phyloP scores from a whole-genome alignment of 2,888 invertebrate genomes.

The Ditylenchus weischeri region DNA sequence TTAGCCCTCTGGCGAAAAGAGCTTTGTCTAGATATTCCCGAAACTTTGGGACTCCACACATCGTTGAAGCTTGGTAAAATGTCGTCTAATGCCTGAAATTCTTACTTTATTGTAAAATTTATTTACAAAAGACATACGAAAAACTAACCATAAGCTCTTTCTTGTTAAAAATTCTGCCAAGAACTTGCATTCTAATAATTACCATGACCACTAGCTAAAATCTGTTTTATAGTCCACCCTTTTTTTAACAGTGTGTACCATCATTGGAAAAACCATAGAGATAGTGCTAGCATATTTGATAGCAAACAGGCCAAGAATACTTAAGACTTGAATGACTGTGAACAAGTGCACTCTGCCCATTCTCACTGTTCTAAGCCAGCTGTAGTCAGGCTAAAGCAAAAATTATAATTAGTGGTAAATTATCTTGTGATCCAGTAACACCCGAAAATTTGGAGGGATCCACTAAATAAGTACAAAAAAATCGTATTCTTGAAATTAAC shows the following conservation, averaged over 20 bases:
- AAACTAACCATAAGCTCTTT: conserved; percentile 26
- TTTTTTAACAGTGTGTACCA: conserved; percentile 33
- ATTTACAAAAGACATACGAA: background rate
- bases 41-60: conserved; percentile 29
- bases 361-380: conserved; percentile 51
- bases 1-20: background rate
- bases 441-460: too few species aligned
- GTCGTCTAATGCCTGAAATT: conserved; percentile 39
- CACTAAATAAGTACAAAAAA: too few species aligned
- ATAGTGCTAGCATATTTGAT: conserved; percentile 57
- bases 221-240: background rate
- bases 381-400: conserved; percentile 50
- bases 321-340: conserved; percentile 61
- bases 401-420: background rate
- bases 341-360: conserved; percentile 60
- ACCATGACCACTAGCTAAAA: conserved; percentile 38
- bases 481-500: too few species aligned
- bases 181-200: conserved; percentile 31
- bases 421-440: too few species aligned
- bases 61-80: conserved; percentile 35
- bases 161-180: conserved; percentile 36
- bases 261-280: conserved; percentile 53
- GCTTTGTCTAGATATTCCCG: background rate
- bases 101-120: too few species aligned
- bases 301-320: conserved; percentile 60